Base-by-base conservation (phyloP, 2,113 vertebrate genomes). In the Tenrec ecaudatus region DNA sequence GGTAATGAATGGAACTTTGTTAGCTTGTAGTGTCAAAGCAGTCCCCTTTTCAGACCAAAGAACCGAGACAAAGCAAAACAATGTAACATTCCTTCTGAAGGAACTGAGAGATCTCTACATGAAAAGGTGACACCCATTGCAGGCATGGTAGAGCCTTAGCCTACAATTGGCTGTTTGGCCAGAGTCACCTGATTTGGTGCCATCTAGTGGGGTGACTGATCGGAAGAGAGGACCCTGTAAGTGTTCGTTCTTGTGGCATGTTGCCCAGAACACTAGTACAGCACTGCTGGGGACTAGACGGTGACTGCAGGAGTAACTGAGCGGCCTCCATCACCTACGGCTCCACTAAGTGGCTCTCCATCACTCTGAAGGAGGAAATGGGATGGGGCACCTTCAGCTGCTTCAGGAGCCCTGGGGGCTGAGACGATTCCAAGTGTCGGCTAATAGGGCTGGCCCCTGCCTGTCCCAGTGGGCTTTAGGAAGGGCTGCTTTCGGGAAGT, bases 401-500 rank as follows among this genome's bases (percentile, higher is more conserved):
- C 81, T 77, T 78, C 25, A 68, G 91, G 75, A 96, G 47, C 38
- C 77, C 47, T 14, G 0, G 27, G 16, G 71, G 33, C 92, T 66
- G 10, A 69, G 29, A 83, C 90, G 36, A 91, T 95, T 93, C 90
- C 93, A 88, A n/a, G 36, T 78, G 83, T 84, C 90, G 92, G 95
- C 93, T 96, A 93, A 95, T 95, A 82, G 68, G 36, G 94, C 82
- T 94, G 93, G 91, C 69, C 91, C 66, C 31, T 78, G 10, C 12
- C 6, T 76, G 40, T 96, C 95, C 95, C 95, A 53, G 0, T 82
- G 85, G 95, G 82, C 80, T 58, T 93, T 82, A 25, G 9, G 38
- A 93, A 62, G 60, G 78, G 73, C 88, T 83, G 66, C 83, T 95
- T 96, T 93, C 57, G 2, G 90, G 92, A 97, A 96, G 43, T 92